These are phyloP conservation scores for Prorops nasuta DNA, from an alignment of 1,140 invertebrate species.

Conservation along the genomic window DNA sequence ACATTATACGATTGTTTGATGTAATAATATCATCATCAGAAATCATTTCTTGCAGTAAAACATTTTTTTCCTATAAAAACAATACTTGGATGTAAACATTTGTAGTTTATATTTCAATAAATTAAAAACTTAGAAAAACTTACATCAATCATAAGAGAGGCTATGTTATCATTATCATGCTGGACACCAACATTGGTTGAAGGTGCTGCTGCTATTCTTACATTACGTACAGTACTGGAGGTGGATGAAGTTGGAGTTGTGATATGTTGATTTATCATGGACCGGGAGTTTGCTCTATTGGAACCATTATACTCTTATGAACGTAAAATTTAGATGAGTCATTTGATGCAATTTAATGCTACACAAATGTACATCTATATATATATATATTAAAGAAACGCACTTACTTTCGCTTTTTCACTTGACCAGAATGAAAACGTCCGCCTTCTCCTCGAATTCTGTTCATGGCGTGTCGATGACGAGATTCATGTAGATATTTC, in stretches of 20 bases:
- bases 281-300: constrained; percentile 31
- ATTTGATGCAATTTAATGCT: constrained; percentile 10
- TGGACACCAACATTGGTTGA: constrained; percentile 39
- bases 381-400: constrained; percentile 2
- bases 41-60: constrained; percentile 38
- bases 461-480: constrained; percentile 98
- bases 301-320: constrained; percentile 30
- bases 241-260: constrained; percentile 32
- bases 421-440: constrained; percentile 83
- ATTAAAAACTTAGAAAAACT: constrained; percentile 14
- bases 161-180: constrained; percentile 41
- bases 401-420: constrained; percentile 61
- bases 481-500: constrained; percentile 99
- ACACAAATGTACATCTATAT: neutral
- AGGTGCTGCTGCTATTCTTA: constrained; percentile 37
- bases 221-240: constrained; percentile 36
- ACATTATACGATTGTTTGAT: constrained; percentile 23
- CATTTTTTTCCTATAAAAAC: constrained; percentile 29
- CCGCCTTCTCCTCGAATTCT: constrained; percentile 94
- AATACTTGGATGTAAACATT: neutral
- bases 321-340: constrained; percentile 21
- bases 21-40: constrained; percentile 36
- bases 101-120: neutral
- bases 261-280: constrained; percentile 34
- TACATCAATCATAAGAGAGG: constrained; percentile 45